Conservation (phyloP, 1,140 invertebrate genomes). For the Habropoda laboriosa region DNA sequence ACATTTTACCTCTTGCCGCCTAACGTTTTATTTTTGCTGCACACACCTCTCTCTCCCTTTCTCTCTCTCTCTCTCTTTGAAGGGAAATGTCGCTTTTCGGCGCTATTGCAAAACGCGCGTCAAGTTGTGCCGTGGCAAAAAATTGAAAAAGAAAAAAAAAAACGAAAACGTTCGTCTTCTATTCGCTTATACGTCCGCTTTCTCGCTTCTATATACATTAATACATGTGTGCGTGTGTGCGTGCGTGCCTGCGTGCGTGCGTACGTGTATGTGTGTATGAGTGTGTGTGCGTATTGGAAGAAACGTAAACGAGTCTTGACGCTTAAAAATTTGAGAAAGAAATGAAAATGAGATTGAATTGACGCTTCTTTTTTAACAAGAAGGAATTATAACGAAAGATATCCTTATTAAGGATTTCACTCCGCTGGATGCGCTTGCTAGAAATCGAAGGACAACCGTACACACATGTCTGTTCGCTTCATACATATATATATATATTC, state of each 20-base stretch:
- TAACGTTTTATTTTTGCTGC: slow-evolving; percentile 3
- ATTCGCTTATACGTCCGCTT: not conserved
- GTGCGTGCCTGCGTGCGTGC: too few relatives aligned
- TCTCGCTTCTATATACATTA: slow-evolving; percentile 1
- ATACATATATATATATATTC: too few relatives aligned
- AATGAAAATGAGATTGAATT: not conserved
- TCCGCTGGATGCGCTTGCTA: slow-evolving; percentile 17
- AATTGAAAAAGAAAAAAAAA: too few relatives aligned
- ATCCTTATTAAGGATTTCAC: not conserved
- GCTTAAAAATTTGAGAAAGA: not conserved
- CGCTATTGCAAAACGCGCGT: too few relatives aligned
- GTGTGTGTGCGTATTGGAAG: too few relatives aligned
- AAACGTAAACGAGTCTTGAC: too few relatives aligned
- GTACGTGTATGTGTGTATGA: too few relatives aligned
- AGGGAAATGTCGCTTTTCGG: too few relatives aligned
- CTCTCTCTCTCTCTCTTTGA: not conserved
- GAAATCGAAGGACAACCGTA: not conserved
- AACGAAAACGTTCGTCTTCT: not conserved
- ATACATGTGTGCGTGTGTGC: too few relatives aligned
- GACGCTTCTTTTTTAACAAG: not conserved
- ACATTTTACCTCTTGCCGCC: not conserved
- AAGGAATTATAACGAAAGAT: not conserved
- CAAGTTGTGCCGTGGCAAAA: too few relatives aligned
- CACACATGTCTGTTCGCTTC: not conserved
- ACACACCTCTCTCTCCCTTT: not conserved